Conservation (phyloP, 2,888 invertebrate species). For the Asteroscopus sphinx region DNA sequence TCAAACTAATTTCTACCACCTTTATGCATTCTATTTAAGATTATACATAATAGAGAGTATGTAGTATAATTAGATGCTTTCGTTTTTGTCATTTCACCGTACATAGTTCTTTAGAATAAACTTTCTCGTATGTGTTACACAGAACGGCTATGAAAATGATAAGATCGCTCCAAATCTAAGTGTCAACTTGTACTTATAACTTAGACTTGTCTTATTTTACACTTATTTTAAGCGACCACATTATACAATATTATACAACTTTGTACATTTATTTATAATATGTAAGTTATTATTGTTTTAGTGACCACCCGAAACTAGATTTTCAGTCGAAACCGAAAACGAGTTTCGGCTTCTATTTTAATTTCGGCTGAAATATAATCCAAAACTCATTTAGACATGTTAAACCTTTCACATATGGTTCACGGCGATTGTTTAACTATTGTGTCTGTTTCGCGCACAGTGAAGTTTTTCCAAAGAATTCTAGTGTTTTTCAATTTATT, state of each 20-base stretch:
- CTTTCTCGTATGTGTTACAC: slow-evolving; percentile 46
- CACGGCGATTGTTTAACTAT: too few species aligned
- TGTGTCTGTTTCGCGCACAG: too few species aligned
- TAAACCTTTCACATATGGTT: too few species aligned
- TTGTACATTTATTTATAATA: neutral
- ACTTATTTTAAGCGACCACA: neutral
- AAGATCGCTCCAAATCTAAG: slow-evolving; percentile 37
- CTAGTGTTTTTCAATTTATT: too few species aligned
- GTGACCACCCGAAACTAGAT: too few species aligned
- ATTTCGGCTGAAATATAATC: too few species aligned
- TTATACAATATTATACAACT: neutral
- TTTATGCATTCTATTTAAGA: slow-evolving; percentile 64
- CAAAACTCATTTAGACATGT: too few species aligned
- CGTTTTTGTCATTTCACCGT: slow-evolving; percentile 64
- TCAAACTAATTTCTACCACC: slow-evolving; percentile 54
- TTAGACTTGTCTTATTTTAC: slow-evolving; percentile 3
- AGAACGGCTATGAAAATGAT: slow-evolving; percentile 37
- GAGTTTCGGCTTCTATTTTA: too few species aligned
- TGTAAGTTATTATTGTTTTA: too few species aligned
- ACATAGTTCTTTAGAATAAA: slow-evolving; percentile 49
- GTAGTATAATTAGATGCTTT: slow-evolving; percentile 73
- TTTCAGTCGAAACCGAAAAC: too few species aligned
- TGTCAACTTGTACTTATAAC: slow-evolving; percentile 23
- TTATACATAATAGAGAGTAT: slow-evolving; percentile 67
- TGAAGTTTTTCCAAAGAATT: too few species aligned